phyloP scores from a whole-genome alignment of 2,797 vertebrate genomes.

The Protonibea diacanthus region DNA sequence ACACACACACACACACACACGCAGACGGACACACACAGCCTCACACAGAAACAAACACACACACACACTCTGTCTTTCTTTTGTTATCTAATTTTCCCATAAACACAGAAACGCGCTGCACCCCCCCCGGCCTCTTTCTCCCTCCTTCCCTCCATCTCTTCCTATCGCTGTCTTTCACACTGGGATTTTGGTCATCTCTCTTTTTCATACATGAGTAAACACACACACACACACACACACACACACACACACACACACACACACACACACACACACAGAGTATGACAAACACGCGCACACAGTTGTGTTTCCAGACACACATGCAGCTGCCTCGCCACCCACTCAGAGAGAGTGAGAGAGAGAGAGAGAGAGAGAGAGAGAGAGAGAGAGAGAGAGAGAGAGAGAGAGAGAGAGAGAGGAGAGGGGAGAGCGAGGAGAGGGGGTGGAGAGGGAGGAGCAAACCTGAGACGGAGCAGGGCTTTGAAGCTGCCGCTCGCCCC shows the following conservation, averaged over 20 bases:
- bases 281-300: constrained; percentile 17
- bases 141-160: constrained; percentile 31
- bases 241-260: constrained; percentile 28
- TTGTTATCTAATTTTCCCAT: constrained; percentile 66
- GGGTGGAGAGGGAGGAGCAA: constrained; percentile 42
- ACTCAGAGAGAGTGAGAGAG: constrained; percentile 45
- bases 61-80: constrained; percentile 30
- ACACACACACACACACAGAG: constrained; percentile 46
- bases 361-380: constrained; percentile 11
- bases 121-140: not conserved
- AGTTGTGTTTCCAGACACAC: constrained; percentile 57
- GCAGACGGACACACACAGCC: constrained; percentile 27
- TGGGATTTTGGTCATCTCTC: constrained; percentile 59
- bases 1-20: constrained; percentile 26
- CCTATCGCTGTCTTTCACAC: constrained; percentile 55
- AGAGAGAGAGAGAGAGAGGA: no score
- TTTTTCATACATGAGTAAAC: constrained; percentile 47
- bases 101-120: constrained; percentile 41
- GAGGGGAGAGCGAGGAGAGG: no score
- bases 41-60: constrained; percentile 38
- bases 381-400: not conserved
- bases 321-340: constrained; percentile 62
- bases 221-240: constrained; percentile 11
- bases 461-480: constrained; percentile 65
- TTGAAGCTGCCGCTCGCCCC: constrained; percentile 67